These are phyloP conservation scores for Pseudanteris insignis DNA, from an alignment of 2,888 invertebrate genomes.

Conservation along the genomic window DNA sequence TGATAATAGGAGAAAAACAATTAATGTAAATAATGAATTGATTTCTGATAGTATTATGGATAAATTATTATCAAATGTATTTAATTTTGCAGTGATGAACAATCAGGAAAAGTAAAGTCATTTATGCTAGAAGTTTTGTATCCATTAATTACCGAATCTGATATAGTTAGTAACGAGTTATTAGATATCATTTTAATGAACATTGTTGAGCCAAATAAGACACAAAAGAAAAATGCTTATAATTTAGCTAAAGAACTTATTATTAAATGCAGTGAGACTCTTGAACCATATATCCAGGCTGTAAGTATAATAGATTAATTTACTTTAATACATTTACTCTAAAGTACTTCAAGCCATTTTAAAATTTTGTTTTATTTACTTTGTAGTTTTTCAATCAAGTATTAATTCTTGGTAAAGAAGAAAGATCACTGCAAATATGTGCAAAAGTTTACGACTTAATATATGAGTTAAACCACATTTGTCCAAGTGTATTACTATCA, in stretches of 20 bases:
- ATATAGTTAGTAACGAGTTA: conserved; percentile 92
- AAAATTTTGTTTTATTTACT: conserved; percentile 1
- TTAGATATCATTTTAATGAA: conserved; percentile 93
- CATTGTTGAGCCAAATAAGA: conserved; percentile 92
- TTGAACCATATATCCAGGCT: conserved; percentile 94
- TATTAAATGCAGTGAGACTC: conserved; percentile 87
- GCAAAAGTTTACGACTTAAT: conserved; percentile 93
- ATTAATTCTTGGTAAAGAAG: conserved; percentile 90
- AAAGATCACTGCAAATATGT: conserved; percentile 80
- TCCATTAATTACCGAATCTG: conserved; percentile 94
- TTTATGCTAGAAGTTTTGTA: conserved; percentile 96
- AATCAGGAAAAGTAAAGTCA: conserved; percentile 93
- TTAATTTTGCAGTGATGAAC: conserved; percentile 79
- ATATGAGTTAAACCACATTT: conserved; percentile 94
- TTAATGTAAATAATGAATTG: no score
- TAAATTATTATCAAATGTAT: neutral
- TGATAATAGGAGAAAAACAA: no score
- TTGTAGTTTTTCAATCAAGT: conserved; percentile 95
- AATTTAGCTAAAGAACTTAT: conserved; percentile 91
- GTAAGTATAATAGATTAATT: conserved; percentile 70
- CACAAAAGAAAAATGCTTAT: conserved; percentile 89
- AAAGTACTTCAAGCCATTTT: neutral
- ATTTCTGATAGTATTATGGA: no score
- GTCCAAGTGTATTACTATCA: conserved; percentile 84
- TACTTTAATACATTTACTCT: neutral